phyloP scores from a whole-genome alignment of 2,888 invertebrate species.

The Trichogramma evanescens region DNA sequence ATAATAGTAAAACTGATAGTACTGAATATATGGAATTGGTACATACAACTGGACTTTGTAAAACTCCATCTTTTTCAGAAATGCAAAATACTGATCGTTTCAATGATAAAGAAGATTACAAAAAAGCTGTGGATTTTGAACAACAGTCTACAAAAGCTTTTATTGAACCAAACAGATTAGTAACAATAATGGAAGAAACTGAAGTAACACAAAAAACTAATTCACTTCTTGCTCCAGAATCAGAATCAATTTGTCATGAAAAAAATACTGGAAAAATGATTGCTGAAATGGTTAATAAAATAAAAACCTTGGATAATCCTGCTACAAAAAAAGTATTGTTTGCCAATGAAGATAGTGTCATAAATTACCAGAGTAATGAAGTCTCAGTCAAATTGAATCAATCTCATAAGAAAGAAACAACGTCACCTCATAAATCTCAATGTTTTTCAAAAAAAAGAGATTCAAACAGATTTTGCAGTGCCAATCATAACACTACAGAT shows the following conservation, averaged over 20 bases:
- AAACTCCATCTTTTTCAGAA: too few relatives aligned
- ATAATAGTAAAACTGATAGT: conserved; percentile 4
- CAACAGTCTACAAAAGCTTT: neutral
- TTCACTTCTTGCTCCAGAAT: neutral
- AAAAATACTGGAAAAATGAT: neutral
- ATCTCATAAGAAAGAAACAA: neutral
- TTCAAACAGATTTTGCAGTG: conserved; percentile 11
- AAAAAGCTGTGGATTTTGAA: neutral
- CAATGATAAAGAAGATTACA: neutral
- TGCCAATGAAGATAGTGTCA: conserved; percentile 5
- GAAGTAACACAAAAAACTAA: conserved; percentile 6
- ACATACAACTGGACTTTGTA: too few relatives aligned
- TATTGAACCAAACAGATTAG: neutral
- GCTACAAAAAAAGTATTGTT: conserved; percentile 13
- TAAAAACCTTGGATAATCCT: neutral
- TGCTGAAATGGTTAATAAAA: neutral
- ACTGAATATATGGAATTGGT: conserved; percentile 10
- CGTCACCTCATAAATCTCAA: neutral
- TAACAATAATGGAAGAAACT: conserved; percentile 15
- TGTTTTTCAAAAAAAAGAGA: neutral
- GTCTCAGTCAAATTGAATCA: neutral
- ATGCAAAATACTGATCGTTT: too few relatives aligned
- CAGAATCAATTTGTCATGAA: neutral
- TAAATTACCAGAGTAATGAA: neutral
- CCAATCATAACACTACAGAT: conserved; percentile 17